Base-by-base conservation (phyloP, 2,113 vertebrate species). In the Aptenodytes forsteri region DNA sequence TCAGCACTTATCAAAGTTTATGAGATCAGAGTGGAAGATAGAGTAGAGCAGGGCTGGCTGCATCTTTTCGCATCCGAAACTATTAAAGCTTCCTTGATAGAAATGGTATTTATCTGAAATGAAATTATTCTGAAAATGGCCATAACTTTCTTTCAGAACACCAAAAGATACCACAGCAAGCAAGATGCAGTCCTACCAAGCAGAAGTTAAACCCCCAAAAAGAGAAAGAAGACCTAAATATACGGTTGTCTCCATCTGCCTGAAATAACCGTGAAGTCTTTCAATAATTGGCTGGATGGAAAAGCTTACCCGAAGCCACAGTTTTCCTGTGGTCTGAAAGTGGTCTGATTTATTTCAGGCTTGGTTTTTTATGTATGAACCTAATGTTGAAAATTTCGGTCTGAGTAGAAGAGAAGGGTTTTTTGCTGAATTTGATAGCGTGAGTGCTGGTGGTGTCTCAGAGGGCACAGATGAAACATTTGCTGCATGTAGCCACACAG, bases 1-100 rank as follows among this genome's bases (percentile, higher is more conserved):
- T 96, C 75, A 44, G 75, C 70, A 64, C 82, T 82, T 93, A 90
- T 70, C 88, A 87, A 82, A 78, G 90, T 67, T 82, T 50, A 40
- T 87, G 87, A 87, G 83, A 89, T 95, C 77, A 54, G 55, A 76
- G 61, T 15, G 61, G 85, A 47, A 79, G 82, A 75, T 11, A 52
- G 72, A 56, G 71, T 6, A 71, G 94, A 61, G 65, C 61, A 42
- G 82, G 49, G 52, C 75, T 70, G 69, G 18, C 56, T 52, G 52
- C 82, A 75, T 66, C 82, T 71, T 71, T 79, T 66, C 8, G 4
- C 49, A 29, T 82, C 90, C 16, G 1, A 64, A 78, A 49, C 85
- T 59, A 50, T 90, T 85, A 82, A 84, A 87, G 61, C 62, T 79
- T 75, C 70, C 62, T 71, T 64, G 70, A 56, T 50, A 81, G 84